Percentiles rank a stretch among this genome's conserved stretches.
These are phyloP conservation scores for Bombus sibiricus DNA, from an alignment of 1,140 invertebrate species.

Conservation along the genomic window DNA sequence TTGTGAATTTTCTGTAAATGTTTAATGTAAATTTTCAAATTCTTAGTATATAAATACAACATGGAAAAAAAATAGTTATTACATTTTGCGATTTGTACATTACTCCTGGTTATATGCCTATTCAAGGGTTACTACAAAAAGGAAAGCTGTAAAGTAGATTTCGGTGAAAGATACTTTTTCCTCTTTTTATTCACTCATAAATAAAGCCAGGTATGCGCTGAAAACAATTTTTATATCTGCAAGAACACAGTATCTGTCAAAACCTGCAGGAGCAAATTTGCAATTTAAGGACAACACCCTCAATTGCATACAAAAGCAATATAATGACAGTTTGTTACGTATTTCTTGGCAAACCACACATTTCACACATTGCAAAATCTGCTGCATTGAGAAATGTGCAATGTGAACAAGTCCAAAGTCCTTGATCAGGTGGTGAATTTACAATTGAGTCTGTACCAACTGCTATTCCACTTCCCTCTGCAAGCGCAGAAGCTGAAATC, in stretches of 20 bases:
- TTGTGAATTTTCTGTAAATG: slow-evolving; percentile 5
- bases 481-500: slow-evolving; percentile 67
- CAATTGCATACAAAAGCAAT: slow-evolving; percentile 59
- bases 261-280: slow-evolving; percentile 65
- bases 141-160: slow-evolving; percentile 6
- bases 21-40: slow-evolving; percentile 6
- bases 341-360: slow-evolving; percentile 94
- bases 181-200: slow-evolving; percentile 71
- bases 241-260: slow-evolving; percentile 54
- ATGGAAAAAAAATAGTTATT: neutral
- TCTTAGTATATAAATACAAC: slow-evolving; percentile 19
- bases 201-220: slow-evolving; percentile 70
- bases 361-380: slow-evolving; percentile 91
- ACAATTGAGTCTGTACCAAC: slow-evolving; percentile 68
- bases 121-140: slow-evolving; percentile 2
- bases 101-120: neutral
- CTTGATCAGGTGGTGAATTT: slow-evolving; percentile 73
- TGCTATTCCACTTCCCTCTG: slow-evolving; percentile 68
- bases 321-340: slow-evolving; percentile 62
- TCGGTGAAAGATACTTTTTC: slow-evolving; percentile 43
- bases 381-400: slow-evolving; percentile 96
- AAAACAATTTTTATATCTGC: slow-evolving; percentile 69
- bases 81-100: slow-evolving; percentile 15
- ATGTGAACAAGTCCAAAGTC: slow-evolving; percentile 94
- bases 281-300: slow-evolving; percentile 56